A percentile compares a stretch with the other conserved stretches of the same genome.
Evolutionary conservation across 1,140 invertebrate species (phyloP).

Genomic region (Bradynema listronoti): DNA sequence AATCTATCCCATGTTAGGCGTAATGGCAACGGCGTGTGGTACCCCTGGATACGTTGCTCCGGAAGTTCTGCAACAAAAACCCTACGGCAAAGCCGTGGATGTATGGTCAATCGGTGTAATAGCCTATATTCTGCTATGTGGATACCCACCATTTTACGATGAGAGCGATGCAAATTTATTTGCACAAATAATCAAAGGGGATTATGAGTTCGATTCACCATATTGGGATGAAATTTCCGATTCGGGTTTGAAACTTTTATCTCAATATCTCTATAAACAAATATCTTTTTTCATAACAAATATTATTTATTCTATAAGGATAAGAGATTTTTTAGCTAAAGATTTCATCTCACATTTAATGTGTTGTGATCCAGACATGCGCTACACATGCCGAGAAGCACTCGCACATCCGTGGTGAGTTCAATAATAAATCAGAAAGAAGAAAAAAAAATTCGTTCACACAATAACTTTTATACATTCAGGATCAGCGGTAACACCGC

Average conservation of each 20-base stretch:
- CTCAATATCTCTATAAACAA: conserved; percentile 12
- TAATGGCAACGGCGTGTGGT: conserved; percentile 98
- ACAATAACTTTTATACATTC: neutral
- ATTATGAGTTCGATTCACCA: conserved; percentile 98
- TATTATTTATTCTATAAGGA: conserved; percentile 4
- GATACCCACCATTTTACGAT: conserved; percentile 99
- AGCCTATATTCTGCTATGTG: conserved; percentile 66
- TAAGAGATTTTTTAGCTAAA: conserved; percentile 67
- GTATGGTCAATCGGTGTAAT: conserved; percentile 90
- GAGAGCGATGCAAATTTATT: conserved; percentile 98
- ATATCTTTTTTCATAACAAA: conserved; percentile 9
- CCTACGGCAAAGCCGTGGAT: conserved; percentile 97
- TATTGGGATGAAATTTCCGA: conserved; percentile 99
- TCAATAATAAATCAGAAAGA: too few relatives aligned
- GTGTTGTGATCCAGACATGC: conserved; percentile 90
- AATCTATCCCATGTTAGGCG: too few relatives aligned
- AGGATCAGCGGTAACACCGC: conserved; percentile 58
- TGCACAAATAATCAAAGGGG: conserved; percentile 84
- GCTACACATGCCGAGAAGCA: conserved; percentile 73
- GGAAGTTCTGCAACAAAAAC: conserved; percentile 93
- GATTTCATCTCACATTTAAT: conserved; percentile 95
- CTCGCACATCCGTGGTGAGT: conserved; percentile 83
- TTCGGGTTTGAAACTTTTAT: too few relatives aligned
- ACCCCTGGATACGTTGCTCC: conserved; percentile 79
- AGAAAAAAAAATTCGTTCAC: neutral